Base-by-base conservation (phyloP, 1,140 invertebrate genomes). In the Danaus melanippus region DNA sequence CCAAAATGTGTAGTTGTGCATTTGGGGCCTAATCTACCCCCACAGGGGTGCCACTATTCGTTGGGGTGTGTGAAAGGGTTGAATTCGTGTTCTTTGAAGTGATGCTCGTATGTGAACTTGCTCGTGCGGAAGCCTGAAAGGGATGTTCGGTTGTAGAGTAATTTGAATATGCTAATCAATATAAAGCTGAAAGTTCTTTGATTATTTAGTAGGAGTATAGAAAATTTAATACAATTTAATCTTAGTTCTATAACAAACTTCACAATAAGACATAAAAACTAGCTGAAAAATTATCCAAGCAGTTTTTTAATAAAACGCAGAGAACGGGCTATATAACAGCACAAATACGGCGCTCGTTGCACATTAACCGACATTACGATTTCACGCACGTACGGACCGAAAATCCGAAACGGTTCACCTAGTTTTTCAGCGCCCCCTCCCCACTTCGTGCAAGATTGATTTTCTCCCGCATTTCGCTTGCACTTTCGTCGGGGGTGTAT, bases 381-480 rank as follows among this genome's bases (percentile, higher is more conserved):
- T 62, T 56, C 48, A 54, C 57, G 58, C 44, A 54, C 50, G 54
- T 53, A 60, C 43, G 11, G 53, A 39, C 56, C 56, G 53, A 52
- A 51, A 61, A 46, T 60, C 54, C 58, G 12, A 56, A 59, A 64
- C 51, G 76, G 71, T 78, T 85, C 82, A 85, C 82, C 82, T 83
- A 83, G 82, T 83, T 83, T 76, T 79, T 71, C 75, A 72, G 63
- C 50, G 17, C 60, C 69, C 68, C 56, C 69, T 58, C 72, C 65
- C 53, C 67, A 54, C 74, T 64, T 74, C 79, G 60, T 85, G 80
- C 82, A 84, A 80, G 77, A 84, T 84, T 80, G 81, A 84, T 84
- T 83, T 80, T 83, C 80, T 82, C 78, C 53, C 76, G 69, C 76
- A 79, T 79, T 82, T 79, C 73, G 62, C 80, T 79, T 86, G 81